Evolutionary conservation across 2,113 vertebrate genomes (phyloP), one percentile per base, ranked within the genome.

Genomic region (Parus major): DNA sequence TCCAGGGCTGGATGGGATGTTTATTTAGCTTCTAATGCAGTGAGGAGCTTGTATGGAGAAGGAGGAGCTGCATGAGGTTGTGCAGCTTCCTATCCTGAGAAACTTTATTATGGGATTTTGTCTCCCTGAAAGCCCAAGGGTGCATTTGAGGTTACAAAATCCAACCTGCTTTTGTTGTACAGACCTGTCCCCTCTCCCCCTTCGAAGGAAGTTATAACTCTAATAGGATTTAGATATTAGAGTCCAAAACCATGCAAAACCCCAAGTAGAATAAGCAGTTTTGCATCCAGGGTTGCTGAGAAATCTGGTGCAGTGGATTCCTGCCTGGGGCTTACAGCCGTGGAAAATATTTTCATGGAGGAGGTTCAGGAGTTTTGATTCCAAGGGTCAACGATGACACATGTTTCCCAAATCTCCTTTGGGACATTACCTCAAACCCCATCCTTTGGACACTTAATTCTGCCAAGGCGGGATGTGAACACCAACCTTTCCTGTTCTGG

Each of bases 191-290:
- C 27, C 27, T 63, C 42, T 72, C 64, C 24, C 24, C 31, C 31
- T 70, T 44, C 36, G 20, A n/a, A 86, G 60, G 69, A 81, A 86
- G 68, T 80, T 73, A 55, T 64, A 72, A 60, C n/a, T 76, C 79
- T 97, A 96, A 97, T 94, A 96, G 88, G 96, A 96, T 96, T 97
- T 92, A 82, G 77, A 23, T 94, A 82, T 81, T 93, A 90, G 89
- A 93, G 50, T 31, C 35, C 36, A 1, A 84, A 95, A 81, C 20
- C 7, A 2, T 22, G 13, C 4, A 53, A 89, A 77, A 59, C 3
- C 50, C 10, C 2, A 42, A 71, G 46, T 19, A 25, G 82, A 81
- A 78, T 22, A 72, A 77, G 50, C 15, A 76, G 65, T 1, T 63
- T 93, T 68, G 7, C 50, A 41, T 21, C 35, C 1, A 1, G 69